Conservation (phyloP, 2,113 vertebrate species). For the Poecile atricapillus region DNA sequence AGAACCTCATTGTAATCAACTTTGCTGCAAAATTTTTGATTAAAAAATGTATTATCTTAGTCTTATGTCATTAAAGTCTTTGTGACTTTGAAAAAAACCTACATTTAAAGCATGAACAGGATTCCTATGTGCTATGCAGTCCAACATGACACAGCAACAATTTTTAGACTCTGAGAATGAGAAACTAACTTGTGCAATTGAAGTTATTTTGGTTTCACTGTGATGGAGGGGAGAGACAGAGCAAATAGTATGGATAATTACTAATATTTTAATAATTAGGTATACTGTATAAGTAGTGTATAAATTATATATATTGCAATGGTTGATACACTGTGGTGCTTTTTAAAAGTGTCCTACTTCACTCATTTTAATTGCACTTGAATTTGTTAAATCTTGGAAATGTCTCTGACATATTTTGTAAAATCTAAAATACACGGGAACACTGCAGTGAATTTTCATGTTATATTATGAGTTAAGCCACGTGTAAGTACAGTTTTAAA, state of each 20-base stretch:
- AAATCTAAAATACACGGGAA: not conserved
- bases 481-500: not conserved
- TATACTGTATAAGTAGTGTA: not conserved
- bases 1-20: not conserved
- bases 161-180: not conserved
- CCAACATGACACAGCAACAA: not conserved
- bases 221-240: not conserved
- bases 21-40: not conserved
- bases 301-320: rapidly evolving
- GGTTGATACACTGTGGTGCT: not conserved
- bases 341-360: not conserved
- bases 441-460: not conserved
- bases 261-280: not conserved
- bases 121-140: rapidly evolving
- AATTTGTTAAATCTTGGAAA: not conserved
- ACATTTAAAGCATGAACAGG: not conserved
- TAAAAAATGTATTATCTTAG: not conserved
- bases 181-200: not conserved
- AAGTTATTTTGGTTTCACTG: not conserved
- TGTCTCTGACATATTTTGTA: not conserved
- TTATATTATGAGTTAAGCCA: not conserved
- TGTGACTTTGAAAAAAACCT: not conserved
- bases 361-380: not conserved
- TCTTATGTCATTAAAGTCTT: not conserved
- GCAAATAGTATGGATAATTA: not conserved